Percentiles rank a stretch among this genome's conserved stretches.
phyloP scores from a whole-genome alignment of 2,797 vertebrate genomes.

The Diplodus sargus region DNA sequence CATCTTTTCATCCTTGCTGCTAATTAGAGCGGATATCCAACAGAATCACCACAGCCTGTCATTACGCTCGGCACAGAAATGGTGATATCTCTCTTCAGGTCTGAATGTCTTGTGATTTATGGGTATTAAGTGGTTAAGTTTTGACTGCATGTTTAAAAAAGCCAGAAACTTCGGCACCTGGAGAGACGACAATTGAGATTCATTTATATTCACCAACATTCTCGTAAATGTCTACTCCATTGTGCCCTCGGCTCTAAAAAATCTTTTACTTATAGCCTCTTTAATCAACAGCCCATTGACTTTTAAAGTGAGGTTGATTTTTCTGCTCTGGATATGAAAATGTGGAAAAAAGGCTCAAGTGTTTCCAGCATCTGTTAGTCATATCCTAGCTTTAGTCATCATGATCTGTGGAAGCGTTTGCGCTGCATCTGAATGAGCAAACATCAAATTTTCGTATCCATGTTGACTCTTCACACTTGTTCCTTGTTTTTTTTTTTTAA shows the following conservation, averaged over 20 bases:
- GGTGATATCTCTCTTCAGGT: slow-evolving; percentile 3
- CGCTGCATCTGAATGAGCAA: slow-evolving; percentile 57
- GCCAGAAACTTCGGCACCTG: background rate
- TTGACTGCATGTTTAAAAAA: background rate
- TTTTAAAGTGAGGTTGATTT: slow-evolving; percentile 23
- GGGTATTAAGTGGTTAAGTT: background rate
- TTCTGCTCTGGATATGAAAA: slow-evolving; percentile 34
- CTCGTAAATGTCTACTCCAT: background rate
- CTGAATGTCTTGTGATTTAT: background rate
- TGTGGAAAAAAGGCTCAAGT: slow-evolving; percentile 45
- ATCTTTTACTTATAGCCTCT: background rate
- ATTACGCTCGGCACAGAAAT: background rate
- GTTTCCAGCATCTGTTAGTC: slow-evolving; percentile 64
- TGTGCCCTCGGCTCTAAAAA: background rate
- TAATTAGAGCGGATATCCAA: slow-evolving; percentile 25
- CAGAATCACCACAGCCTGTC: background rate
- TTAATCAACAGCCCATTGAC: slow-evolving; percentile 24
- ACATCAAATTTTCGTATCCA: slow-evolving; percentile 46
- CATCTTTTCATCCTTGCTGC: background rate
- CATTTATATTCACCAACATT: slow-evolving; percentile 1
- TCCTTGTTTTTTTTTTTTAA: background rate
- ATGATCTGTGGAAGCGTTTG: slow-evolving; percentile 55
- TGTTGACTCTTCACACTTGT: slow-evolving; percentile 37
- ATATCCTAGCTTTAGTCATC: slow-evolving; percentile 44
- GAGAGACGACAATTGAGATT: background rate